Base-by-base conservation (phyloP, 2,113 vertebrate genomes). In the Sigmodon hispidus region DNA sequence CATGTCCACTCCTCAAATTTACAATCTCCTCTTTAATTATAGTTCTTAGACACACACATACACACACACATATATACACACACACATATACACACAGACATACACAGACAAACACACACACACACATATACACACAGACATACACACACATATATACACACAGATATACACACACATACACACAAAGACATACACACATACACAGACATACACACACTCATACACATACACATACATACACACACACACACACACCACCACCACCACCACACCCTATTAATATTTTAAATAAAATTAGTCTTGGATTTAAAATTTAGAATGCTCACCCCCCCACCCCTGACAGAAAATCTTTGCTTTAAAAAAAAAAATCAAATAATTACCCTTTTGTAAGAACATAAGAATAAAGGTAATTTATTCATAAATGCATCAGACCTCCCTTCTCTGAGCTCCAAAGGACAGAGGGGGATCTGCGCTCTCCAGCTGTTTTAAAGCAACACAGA, bases 381-480 rank as follows among this genome's bases (percentile, higher is more conserved):
- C 45, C n/a, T 76, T 89, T 57, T 7, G 45, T 85, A 26, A 88
- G 65, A 93, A 70, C 73, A 9, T 36, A 89, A 76, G 26, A 55
- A 70, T 4, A 48, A 11, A 79, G 4, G 6, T 3, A 17, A 36
- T 40, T 69, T 63, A 4, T 61, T 55, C 5, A 11, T n/a, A 59
- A 9, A 48, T 5, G 31, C 19, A 3, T 21, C 19, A 26, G 26
- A 22, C 22, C 7, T 50, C 1, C 65, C 3, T n/a, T 4, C 8
- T 4, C 16, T 8, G 22, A 43, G 13, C 29, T 31, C 45, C 21
- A 7, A 29, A 90, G 34, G 70, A 34, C 0, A 22, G 48, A 17
- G 40, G 5, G 24, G 3, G 19, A 0, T 16, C 26, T 55, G 6
- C 13, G 1, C 0, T 6, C 4, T 34, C 45, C 24, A 4, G 6